phyloP scores from a whole-genome alignment of 2,888 invertebrate species.

The Parnassius orleans region DNA sequence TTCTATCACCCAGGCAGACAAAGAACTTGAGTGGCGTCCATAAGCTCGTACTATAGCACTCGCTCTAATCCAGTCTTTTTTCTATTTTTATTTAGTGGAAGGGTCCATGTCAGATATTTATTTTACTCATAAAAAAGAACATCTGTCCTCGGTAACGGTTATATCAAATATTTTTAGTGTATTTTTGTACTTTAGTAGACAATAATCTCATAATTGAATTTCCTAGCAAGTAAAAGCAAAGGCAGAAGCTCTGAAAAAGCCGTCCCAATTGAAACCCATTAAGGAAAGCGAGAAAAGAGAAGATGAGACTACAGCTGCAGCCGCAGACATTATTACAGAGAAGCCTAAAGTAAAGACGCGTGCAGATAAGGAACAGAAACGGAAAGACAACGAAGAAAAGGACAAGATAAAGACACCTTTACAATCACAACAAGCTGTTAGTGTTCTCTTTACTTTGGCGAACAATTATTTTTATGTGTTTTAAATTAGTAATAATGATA shows the following conservation, averaged over 20 bases:
- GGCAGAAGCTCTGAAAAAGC: conserved; percentile 79
- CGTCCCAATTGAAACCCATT: conserved; percentile 58
- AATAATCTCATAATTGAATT: not conserved
- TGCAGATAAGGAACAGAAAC: conserved; percentile 29
- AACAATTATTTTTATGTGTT: too few relatives aligned
- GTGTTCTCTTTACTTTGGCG: conserved; percentile 23
- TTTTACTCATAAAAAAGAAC: too few relatives aligned
- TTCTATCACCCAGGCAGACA: too few relatives aligned
- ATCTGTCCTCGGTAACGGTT: too few relatives aligned
- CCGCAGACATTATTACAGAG: conserved; percentile 32
- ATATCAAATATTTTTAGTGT: too few relatives aligned
- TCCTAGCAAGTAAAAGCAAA: conserved; percentile 76
- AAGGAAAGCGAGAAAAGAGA: conserved; percentile 60
- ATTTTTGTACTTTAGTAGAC: too few relatives aligned
- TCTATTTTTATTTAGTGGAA: too few relatives aligned
- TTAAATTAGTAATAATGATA: too few relatives aligned
- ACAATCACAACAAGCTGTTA: conserved; percentile 43
- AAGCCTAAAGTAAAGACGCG: conserved; percentile 50
- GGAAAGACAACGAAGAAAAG: conserved; percentile 38
- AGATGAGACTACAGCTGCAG: conserved; percentile 45
- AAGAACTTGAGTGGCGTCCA: too few relatives aligned
- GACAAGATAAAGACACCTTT: conserved; percentile 50
- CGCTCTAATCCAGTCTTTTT: too few relatives aligned
- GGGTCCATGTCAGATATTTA: too few relatives aligned
- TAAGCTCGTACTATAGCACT: too few relatives aligned